Conservation (phyloP, 2,797 vertebrate species). For the Artibeus jamaicensis region DNA sequence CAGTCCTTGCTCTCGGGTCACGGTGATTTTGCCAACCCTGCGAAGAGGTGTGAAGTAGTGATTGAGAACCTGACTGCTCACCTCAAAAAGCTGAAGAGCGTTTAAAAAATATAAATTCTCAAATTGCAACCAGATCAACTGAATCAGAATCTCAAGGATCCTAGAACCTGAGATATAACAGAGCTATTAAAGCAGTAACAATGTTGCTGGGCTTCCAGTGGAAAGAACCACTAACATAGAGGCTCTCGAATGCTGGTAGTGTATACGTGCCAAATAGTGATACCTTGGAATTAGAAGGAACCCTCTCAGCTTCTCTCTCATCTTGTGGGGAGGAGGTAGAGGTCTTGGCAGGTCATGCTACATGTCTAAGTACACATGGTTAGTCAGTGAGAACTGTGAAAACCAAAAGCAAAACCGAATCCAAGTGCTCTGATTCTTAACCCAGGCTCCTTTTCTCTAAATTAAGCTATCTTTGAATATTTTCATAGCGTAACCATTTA, state of each 20-base stretch:
- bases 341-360: not conserved
- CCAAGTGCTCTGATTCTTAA: not conserved
- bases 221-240: not conserved
- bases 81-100: not conserved
- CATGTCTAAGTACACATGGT: not conserved
- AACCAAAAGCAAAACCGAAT: not conserved
- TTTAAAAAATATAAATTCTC: not conserved
- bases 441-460: not conserved
- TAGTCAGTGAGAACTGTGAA: not conserved
- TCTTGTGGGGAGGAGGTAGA: not conserved
- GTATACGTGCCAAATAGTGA: not conserved
- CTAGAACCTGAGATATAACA: not conserved
- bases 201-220: not conserved
- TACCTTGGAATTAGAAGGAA: not conserved
- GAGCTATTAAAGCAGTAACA: not conserved
- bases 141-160: not conserved
- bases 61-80: not conserved
- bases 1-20: not conserved
- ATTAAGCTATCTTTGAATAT: not conserved
- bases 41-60: not conserved
- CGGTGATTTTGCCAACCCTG: not conserved
- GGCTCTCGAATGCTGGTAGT: not conserved
- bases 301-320: not conserved
- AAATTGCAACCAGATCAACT: not conserved
- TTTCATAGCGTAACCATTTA: not conserved